Evolutionary conservation across 2,113 vertebrate species (phyloP).

Genomic region (Melanerpes aurifrons): DNA sequence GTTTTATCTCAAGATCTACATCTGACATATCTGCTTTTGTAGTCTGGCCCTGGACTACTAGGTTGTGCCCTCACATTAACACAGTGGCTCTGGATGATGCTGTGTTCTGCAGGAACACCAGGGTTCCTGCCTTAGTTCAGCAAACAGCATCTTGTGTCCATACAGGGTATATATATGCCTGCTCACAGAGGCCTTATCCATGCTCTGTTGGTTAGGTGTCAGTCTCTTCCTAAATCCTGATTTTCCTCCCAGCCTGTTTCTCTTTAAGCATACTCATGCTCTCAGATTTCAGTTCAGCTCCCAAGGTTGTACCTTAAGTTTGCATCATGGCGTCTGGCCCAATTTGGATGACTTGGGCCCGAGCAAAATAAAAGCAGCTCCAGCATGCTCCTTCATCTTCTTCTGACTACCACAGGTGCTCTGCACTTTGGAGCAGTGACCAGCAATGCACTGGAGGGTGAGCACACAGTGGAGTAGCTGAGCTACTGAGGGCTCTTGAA

Average conservation of each 20-base stretch:
- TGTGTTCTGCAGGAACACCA: not conserved
- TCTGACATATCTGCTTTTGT: not conserved
- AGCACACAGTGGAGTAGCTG: not conserved
- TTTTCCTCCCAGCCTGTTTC: not conserved
- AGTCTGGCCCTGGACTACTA: not conserved
- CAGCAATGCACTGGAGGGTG: not conserved
- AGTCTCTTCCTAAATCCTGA: not conserved
- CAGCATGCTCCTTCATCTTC: not conserved
- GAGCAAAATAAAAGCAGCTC: not conserved
- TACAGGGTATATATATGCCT: not conserved
- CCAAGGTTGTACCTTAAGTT: not conserved
- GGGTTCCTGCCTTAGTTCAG: not conserved
- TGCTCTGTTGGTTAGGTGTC: not conserved
- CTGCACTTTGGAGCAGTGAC: not conserved
- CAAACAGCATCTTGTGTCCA: not conserved
- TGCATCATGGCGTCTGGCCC: not conserved
- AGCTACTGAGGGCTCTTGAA: fast-evolving
- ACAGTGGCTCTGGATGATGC: not conserved
- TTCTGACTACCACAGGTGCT: not conserved
- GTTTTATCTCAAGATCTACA: not conserved
- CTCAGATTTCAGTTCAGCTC: not conserved
- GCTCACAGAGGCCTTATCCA: not conserved
- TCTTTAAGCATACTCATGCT: not conserved
- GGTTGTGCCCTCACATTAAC: not conserved
- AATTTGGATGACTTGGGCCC: not conserved